phyloP scores from a whole-genome alignment of 2,888 invertebrate genomes.

The Harpalus rufipes region DNA sequence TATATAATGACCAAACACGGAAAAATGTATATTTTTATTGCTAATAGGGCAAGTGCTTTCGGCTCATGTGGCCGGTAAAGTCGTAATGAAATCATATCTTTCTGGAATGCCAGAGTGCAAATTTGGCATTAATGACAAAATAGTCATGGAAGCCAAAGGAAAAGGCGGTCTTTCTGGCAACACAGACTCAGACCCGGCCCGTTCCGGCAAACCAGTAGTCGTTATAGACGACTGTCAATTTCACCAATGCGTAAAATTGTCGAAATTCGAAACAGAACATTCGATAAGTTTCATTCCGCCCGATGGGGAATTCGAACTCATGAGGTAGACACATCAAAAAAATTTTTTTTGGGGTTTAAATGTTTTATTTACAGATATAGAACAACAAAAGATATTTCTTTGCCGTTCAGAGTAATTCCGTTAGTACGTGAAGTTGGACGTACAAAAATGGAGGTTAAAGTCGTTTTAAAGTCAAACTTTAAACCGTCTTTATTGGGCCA shows the following conservation, averaged over 20 bases:
- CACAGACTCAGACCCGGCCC: constrained; percentile 86
- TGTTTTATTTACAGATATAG: constrained; percentile 85
- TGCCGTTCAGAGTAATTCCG: constrained; percentile 99
- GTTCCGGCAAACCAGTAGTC: constrained; percentile 98
- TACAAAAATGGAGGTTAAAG: constrained; percentile 99
- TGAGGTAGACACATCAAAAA: constrained; percentile 84
- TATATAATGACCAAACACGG: too few species aligned
- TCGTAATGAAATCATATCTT: constrained; percentile 99
- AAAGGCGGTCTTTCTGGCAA: constrained; percentile 85
- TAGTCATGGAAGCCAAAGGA: constrained; percentile 97
- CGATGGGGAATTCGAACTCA: constrained; percentile 99
- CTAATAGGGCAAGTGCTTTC: constrained; percentile 94
- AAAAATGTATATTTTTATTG: neutral
- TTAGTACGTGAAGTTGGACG: constrained; percentile 98
- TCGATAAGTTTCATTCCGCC: constrained; percentile 99
- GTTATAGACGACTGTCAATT: constrained; percentile 99
- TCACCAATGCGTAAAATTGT: constrained; percentile 99
- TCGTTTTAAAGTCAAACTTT: constrained; percentile 99
- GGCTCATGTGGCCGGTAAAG: constrained; percentile 99
- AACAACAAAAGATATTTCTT: constrained; percentile 99
- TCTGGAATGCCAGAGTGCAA: constrained; percentile 99
- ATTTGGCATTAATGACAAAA: constrained; percentile 99
- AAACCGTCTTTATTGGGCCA: constrained; percentile 98
- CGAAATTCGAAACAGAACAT: constrained; percentile 99
- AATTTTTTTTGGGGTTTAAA: neutral